Percentiles rank a stretch among this genome's conserved stretches.
phyloP scores from a whole-genome alignment of 2,113 vertebrate genomes.

The Embiotoca jacksoni region DNA sequence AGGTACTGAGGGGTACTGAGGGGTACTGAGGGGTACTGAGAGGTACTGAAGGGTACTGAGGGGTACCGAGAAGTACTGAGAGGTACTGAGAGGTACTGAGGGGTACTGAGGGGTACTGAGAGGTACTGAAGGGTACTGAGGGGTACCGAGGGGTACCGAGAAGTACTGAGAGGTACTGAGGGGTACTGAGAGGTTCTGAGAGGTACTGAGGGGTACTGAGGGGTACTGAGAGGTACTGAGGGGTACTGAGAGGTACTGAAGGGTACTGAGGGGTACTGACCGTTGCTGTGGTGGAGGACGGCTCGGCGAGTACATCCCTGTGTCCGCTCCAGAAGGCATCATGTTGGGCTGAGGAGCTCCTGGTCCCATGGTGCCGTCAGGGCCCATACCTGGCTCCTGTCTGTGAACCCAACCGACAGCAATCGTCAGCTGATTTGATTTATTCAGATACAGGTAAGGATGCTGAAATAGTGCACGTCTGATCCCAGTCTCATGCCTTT shows the following conservation, averaged over 20 bases:
- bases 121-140: constrained; percentile 60
- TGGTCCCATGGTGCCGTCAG: constrained; percentile 90
- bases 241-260: constrained; percentile 62
- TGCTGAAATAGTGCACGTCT: background rate
- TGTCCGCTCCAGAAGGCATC: constrained; percentile 93
- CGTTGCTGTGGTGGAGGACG: constrained; percentile 92
- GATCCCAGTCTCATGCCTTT: background rate
- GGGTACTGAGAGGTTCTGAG: constrained; percentile 85
- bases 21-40: constrained; percentile 85
- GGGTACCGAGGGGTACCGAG: constrained; percentile 77
- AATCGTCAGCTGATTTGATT: background rate
- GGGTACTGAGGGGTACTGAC: constrained; percentile 77
- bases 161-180: constrained; percentile 85
- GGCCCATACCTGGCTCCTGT: constrained; percentile 92
- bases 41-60: constrained; percentile 77
- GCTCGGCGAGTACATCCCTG: constrained; percentile 99
- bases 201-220: constrained; percentile 77
- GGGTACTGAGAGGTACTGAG: constrained; percentile 26
- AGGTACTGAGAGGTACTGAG: constrained; percentile 62
- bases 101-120: constrained; percentile 75
- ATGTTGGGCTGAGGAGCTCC: constrained; percentile 92
- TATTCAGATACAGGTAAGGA: background rate
- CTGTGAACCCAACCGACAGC: constrained; percentile 74
- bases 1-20: constrained; percentile 85
- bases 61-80: constrained; percentile 31